These are phyloP conservation scores for Poecile montanus DNA, from an alignment of 2,797 vertebrate genomes.

Conservation along the genomic window DNA sequence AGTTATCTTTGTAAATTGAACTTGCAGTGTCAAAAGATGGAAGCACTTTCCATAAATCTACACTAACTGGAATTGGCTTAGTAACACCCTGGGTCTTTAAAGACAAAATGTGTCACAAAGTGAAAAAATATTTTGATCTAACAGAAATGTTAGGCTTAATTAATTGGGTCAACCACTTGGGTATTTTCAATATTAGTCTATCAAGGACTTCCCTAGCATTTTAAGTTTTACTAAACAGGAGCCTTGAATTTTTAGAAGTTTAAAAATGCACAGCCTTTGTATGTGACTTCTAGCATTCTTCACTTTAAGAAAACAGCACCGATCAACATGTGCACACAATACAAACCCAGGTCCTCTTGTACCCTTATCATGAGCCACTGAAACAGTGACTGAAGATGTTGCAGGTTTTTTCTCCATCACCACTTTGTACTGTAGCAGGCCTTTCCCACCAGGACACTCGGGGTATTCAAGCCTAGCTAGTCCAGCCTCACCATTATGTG, in stretches of 20 bases:
- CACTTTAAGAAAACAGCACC: not conserved
- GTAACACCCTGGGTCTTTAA: not conserved
- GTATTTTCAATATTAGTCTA: not conserved
- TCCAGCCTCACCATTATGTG: not conserved
- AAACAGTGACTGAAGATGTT: not conserved
- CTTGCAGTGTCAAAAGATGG: not conserved
- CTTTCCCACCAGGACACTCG: rapidly evolving
- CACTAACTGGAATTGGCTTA: not conserved
- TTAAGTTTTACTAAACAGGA: not conserved
- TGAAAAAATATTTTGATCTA: not conserved
- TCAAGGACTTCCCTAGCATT: not conserved
- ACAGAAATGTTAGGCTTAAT: not conserved
- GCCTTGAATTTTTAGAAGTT: not conserved
- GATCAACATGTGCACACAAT: not conserved
- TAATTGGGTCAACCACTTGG: not conserved
- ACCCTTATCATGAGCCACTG: not conserved
- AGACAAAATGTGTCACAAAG: not conserved
- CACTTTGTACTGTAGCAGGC: not conserved
- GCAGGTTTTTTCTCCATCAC: not conserved
- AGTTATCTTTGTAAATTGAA: not conserved
- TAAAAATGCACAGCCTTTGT: not conserved
- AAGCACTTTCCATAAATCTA: not conserved
- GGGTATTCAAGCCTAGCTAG: not conserved
- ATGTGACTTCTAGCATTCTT: not conserved
- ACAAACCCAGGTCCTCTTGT: not conserved